Evolutionary conservation across 2,888 invertebrate genomes (phyloP), one percentile per base, ranked within the genome.

Genomic region (Calliphora vomitoria): DNA sequence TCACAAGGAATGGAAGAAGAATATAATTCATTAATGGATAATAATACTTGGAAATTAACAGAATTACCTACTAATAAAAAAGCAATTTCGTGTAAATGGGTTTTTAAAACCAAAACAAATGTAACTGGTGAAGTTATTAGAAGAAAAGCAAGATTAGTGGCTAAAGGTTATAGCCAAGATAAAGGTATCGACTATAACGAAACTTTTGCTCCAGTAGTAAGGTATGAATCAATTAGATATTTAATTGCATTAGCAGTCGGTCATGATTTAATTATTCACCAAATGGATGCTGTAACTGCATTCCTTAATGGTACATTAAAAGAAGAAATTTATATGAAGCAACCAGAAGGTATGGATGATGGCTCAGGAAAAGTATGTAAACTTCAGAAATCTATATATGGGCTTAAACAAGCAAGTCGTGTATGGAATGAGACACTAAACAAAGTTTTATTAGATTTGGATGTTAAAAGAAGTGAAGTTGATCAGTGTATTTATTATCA

Each of bases 381-480:
- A 75, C 44, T 75, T 41, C 25, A 50, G 11, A 74, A 76, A 76
- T 18, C 18, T 8, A 53, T 18, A 15, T 41, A 41, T 8, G 50
- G 50, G 0, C 50, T 50, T 13, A 50, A 50, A 50, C 50, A 50
- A 50, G 13, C 60, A 11, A 62, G 64, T 35, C 47, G 71, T 13
- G 81, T 64, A 18, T 81, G 72, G 64, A 72, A 81, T 31, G 31
- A 62, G 47, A 44, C 60, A 13, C 71, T 81, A 8, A 81, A 81
- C 55, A 38, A 47, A 53, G 38, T 71, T 41, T 41, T 41, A 41
- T 41, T 41, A 41, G 41, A 41, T 6, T 53, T 81, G 5, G 50
- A 53, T 44, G 18, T 58, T 3, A 10, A 58, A 20, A 18, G 58
- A 18, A 58, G 58, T 25, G 18, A 20, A 20, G 58, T 58, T 20